Evolutionary conservation across 2,797 vertebrate genomes (phyloP).

Genomic region (Alauda arvensis): DNA sequence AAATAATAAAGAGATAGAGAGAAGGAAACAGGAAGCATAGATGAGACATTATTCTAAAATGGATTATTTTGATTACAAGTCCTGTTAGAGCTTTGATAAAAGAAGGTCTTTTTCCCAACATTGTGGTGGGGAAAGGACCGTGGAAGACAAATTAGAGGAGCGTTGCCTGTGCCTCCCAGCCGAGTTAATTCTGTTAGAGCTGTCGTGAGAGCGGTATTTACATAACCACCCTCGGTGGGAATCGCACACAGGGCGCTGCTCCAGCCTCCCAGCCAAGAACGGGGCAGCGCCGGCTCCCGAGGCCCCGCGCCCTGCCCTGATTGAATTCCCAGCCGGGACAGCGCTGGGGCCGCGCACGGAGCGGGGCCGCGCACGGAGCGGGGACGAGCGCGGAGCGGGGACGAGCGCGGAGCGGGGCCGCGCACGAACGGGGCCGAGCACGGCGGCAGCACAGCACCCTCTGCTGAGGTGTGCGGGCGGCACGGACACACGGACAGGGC

Average conservation of each 20-base stretch:
- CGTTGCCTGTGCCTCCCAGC: neutral
- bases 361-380: neutral
- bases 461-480: neutral
- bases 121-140: neutral
- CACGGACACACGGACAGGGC: neutral
- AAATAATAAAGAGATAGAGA: neutral
- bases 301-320: neutral
- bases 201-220: neutral
- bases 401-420: neutral
- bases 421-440: neutral
- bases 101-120: neutral
- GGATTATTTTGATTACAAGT: neutral
- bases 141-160: neutral
- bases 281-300: neutral
- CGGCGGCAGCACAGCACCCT: conserved; percentile 6
- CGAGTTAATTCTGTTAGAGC: neutral
- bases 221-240: neutral
- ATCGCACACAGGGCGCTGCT: neutral
- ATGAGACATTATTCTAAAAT: neutral
- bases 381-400: no score
- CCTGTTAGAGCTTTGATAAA: neutral
- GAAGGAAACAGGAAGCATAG: neutral
- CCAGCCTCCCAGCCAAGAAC: neutral
- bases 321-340: neutral
- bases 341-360: neutral